Evolutionary conservation across 2,797 vertebrate genomes (phyloP).

Genomic region (Poecilia picta): DNA sequence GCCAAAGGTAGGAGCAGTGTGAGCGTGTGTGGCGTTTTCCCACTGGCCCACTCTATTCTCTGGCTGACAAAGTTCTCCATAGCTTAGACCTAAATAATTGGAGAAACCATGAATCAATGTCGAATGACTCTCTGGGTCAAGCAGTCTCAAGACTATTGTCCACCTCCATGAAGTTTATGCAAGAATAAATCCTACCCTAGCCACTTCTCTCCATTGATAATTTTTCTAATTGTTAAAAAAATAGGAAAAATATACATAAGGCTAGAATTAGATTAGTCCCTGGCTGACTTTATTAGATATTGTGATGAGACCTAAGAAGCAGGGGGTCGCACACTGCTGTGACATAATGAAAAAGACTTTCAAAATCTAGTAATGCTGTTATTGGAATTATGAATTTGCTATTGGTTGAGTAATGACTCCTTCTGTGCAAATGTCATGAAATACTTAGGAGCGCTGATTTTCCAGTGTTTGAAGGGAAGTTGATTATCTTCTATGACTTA

Average conservation of each 20-base stretch:
- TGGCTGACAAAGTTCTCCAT: slow-evolving; percentile 66
- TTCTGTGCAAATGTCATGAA: slow-evolving; percentile 55
- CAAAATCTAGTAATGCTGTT: slow-evolving; percentile 52
- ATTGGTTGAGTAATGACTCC: slow-evolving; percentile 63
- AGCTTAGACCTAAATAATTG: slow-evolving; percentile 61
- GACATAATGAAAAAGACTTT: slow-evolving; percentile 58
- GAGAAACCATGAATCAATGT: slow-evolving; percentile 70
- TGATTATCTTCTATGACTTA: slow-evolving; percentile 68
- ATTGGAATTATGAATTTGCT: slow-evolving; percentile 56
- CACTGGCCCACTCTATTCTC: slow-evolving; percentile 61
- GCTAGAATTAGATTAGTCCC: slow-evolving; percentile 65
- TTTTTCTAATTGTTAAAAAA: slow-evolving; percentile 49
- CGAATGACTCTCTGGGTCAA: slow-evolving; percentile 54
- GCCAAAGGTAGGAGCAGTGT: slow-evolving; percentile 76
- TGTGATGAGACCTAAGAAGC: slow-evolving; percentile 65
- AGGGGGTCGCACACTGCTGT: slow-evolving; percentile 68
- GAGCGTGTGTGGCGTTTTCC: slow-evolving; percentile 74
- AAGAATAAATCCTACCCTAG: slow-evolving; percentile 27
- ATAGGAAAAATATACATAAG: slow-evolving; percentile 53
- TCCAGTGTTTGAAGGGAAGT: slow-evolving; percentile 50
- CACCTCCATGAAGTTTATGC: slow-evolving; percentile 30
- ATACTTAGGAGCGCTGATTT: slow-evolving; percentile 43
- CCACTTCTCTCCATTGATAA: slow-evolving; percentile 24
- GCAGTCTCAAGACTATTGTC: slow-evolving; percentile 52
- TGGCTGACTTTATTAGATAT: slow-evolving; percentile 53